Evolutionary conservation across 2,888 invertebrate species (phyloP).

Genomic region (Yponomeuta plumbellus): DNA sequence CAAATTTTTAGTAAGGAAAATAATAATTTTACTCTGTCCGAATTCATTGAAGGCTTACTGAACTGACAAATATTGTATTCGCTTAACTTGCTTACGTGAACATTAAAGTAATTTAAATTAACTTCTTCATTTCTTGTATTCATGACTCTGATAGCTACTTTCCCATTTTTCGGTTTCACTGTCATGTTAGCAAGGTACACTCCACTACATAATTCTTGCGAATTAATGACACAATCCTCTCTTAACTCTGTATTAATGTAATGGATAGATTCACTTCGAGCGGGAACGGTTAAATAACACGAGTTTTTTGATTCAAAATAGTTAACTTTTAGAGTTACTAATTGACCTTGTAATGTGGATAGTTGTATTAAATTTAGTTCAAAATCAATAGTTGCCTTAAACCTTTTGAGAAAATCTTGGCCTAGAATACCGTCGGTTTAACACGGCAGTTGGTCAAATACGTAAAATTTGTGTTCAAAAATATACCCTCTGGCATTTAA

Average conservation of each 20-base stretch:
- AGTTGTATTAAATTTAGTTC: no score
- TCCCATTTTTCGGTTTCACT: conserved; percentile 17
- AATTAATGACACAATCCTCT: conserved; percentile 21
- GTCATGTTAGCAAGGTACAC: conserved; percentile 19
- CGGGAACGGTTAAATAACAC: conserved; percentile 11
- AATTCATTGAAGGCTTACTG: conserved; percentile 19
- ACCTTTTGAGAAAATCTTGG: no score
- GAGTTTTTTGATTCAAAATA: no score
- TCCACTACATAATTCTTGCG: conserved; percentile 21
- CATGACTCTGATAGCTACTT: conserved; percentile 19
- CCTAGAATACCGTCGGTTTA: no score
- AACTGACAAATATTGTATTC: conserved; percentile 23
- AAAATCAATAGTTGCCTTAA: no score
- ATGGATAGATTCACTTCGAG: conserved; percentile 21
- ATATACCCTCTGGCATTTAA: no score
- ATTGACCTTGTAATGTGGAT: no score
- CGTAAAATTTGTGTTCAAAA: no score
- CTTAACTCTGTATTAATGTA: conserved; percentile 18
- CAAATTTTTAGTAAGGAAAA: conserved; percentile 17
- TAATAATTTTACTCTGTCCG: conserved; percentile 24
- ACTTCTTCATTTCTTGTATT: conserved; percentile 19
- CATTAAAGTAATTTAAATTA: conserved; percentile 16
- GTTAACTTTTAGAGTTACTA: no score
- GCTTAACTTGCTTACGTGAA: conserved; percentile 11
- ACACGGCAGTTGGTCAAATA: no score